These are phyloP conservation scores for Solea senegalensis DNA, from an alignment of 2,113 vertebrate species.

Conservation along the genomic window DNA sequence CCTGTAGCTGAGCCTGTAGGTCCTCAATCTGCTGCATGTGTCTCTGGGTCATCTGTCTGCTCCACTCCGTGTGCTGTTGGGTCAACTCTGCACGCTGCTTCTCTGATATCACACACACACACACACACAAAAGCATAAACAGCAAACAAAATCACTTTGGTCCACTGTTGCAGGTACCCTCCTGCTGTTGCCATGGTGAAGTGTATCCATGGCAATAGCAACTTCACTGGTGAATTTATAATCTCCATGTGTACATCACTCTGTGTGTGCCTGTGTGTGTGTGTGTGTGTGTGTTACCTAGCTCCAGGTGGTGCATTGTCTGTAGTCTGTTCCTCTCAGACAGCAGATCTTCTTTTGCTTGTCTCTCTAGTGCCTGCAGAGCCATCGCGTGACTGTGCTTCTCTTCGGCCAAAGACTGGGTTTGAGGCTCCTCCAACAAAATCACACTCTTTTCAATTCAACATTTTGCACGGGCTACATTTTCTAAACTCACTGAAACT, in stretches of 20 bases:
- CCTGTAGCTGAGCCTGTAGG: conserved; percentile 85
- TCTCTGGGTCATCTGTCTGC: conserved; percentile 83
- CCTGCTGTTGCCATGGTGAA: conserved; percentile 78
- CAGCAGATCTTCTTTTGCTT: conserved; percentile 84
- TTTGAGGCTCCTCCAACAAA: conserved; percentile 80
- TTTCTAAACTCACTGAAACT: conserved; percentile 6
- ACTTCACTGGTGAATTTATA: conserved; percentile 70
- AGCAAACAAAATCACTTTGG: conserved; percentile 13
- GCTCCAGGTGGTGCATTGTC: conserved; percentile 85
- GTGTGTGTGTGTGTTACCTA: conserved; percentile 81
- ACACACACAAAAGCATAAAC: conserved; percentile 9
- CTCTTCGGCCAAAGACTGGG: conserved; percentile 82
- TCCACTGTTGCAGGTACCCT: conserved; percentile 66
- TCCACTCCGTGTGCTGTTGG: conserved; percentile 87
- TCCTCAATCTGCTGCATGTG: conserved; percentile 90
- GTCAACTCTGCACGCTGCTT: conserved; percentile 87
- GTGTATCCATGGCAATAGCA: conserved; percentile 76
- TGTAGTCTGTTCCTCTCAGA: conserved; percentile 85
- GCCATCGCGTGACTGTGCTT: conserved; percentile 82
- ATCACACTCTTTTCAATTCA: conserved; percentile 9
- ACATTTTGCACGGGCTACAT: neutral
- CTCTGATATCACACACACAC: conserved; percentile 76
- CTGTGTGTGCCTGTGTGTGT: conserved; percentile 2
- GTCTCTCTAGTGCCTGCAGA: conserved; percentile 85
- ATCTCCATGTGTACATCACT: conserved; percentile 50